These are phyloP conservation scores for Adelosebastes latens DNA, from an alignment of 2,797 vertebrate species.

Conservation along the genomic window DNA sequence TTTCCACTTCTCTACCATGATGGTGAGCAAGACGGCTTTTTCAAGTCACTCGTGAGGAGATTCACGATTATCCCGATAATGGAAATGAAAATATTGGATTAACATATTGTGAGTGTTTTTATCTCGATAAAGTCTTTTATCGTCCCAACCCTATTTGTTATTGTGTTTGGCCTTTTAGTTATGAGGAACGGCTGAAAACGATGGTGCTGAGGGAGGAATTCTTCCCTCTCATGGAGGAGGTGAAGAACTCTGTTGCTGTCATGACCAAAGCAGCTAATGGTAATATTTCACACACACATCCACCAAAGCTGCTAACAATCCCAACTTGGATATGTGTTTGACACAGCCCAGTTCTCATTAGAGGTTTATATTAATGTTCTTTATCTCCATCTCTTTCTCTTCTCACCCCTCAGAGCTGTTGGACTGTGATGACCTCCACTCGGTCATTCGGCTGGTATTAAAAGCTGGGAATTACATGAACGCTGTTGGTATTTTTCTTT, in stretches of 20 bases:
- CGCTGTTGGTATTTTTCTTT: conserved; percentile 77
- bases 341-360: background rate
- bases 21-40: too few species aligned
- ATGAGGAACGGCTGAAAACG: conserved; percentile 79
- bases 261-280: conserved; percentile 84
- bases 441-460: conserved; percentile 86
- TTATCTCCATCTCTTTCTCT: background rate
- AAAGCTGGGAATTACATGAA: conserved; percentile 91
- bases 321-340: background rate
- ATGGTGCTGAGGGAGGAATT: conserved; percentile 88
- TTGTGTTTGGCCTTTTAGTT: conserved; percentile 71
- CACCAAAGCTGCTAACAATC: background rate
- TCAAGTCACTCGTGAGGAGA: too few species aligned
- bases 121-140: too few species aligned
- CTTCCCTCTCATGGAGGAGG: conserved; percentile 82
- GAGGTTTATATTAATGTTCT: background rate
- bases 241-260: conserved; percentile 77
- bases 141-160: background rate
- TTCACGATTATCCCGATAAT: too few species aligned
- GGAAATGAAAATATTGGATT: too few species aligned
- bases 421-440: conserved; percentile 87
- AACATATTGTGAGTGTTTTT: too few species aligned
- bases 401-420: conserved; percentile 80
- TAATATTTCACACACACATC: conserved; percentile 40
- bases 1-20: too few species aligned